Conservation (phyloP, 2,888 invertebrate species). For the Physocephala rufipes region DNA sequence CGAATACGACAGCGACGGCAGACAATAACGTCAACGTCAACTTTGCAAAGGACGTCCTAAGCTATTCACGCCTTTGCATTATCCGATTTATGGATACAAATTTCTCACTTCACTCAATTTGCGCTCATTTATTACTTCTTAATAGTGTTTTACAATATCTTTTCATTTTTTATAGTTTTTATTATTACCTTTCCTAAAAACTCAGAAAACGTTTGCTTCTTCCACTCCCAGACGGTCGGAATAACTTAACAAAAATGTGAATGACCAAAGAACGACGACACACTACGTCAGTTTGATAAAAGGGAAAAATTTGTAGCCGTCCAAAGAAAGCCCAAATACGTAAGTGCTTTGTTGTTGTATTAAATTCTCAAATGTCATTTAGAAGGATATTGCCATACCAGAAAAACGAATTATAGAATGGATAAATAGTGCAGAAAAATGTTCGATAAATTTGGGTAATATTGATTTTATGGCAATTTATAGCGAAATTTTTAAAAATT, state of each 20-base stretch:
- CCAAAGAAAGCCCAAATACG: neutral
- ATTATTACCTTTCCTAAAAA: neutral
- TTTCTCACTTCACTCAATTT: conserved; percentile 13
- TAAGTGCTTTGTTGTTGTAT: neutral
- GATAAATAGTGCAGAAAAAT: too few relatives aligned
- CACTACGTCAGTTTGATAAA: neutral
- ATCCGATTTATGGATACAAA: neutral
- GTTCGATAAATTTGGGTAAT: too few relatives aligned
- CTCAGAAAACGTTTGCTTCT: neutral
- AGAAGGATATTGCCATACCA: neutral
- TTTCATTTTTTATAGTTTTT: neutral
- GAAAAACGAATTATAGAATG: too few relatives aligned
- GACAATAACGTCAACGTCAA: conserved; percentile 22
- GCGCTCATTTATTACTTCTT: neutral
- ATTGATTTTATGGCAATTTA: too few relatives aligned
- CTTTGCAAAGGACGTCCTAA: conserved; percentile 16
- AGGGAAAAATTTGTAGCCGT: neutral
- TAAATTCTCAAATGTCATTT: conserved; percentile 10
- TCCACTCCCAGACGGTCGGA: conserved; percentile 3
- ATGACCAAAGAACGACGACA: neutral
- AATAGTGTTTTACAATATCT: conserved; percentile 16
- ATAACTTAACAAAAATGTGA: neutral
- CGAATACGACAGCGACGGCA: neutral
- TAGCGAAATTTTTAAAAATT: too few relatives aligned
- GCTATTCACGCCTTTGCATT: conserved; percentile 3